These are phyloP conservation scores for Lutjanus erythropterus DNA, from an alignment of 2,113 vertebrate genomes.

Conservation along the genomic window DNA sequence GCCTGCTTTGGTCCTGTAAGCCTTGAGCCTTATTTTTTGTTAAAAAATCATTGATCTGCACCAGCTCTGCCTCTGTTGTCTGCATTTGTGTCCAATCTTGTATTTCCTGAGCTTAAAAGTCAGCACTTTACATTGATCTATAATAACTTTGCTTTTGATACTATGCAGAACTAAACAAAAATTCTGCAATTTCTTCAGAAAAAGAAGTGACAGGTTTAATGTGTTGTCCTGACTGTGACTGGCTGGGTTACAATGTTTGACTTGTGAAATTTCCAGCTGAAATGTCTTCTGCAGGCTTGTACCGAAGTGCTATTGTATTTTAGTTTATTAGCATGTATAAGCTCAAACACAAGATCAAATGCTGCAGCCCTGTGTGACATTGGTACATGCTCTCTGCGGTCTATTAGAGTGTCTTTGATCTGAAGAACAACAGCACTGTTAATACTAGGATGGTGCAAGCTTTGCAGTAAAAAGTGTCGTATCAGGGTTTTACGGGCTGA, in stretches of 20 bases:
- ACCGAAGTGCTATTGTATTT: not conserved
- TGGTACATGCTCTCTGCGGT: not conserved
- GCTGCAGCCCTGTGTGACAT: not conserved
- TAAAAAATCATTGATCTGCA: no score
- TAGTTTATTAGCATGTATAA: slow-evolving; percentile 2
- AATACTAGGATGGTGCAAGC: not conserved
- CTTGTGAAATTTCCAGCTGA: not conserved
- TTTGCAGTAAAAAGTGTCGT: not conserved
- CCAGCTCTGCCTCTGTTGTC: no score
- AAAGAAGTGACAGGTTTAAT: not conserved
- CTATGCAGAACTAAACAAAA: not conserved
- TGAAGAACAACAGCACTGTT: not conserved
- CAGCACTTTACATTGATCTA: not conserved
- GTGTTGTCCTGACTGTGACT: not conserved
- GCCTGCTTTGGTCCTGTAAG: no score
- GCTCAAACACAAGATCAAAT: not conserved
- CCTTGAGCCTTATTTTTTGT: no score
- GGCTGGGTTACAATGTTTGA: not conserved
- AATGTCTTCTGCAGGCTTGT: not conserved
- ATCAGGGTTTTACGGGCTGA: slow-evolving; percentile 19
- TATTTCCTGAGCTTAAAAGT: no score
- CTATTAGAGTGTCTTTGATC: not conserved
- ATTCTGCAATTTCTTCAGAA: not conserved
- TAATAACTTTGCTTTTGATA: not conserved
- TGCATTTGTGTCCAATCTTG: no score